Conservation (phyloP, 2,888 invertebrate species). For the Hipparchia sbordonii region DNA sequence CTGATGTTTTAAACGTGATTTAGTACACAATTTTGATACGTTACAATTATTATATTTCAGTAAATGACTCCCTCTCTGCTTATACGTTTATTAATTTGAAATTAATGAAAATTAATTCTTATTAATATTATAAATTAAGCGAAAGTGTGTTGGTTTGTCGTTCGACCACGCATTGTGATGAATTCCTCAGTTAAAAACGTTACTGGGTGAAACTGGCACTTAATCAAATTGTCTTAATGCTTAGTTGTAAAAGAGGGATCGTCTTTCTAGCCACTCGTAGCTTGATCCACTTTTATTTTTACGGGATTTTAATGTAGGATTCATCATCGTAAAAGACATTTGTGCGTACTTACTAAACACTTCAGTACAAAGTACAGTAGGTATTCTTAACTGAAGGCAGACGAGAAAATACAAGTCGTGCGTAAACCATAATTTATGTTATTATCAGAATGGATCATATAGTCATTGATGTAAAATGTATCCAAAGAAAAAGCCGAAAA, state of each 20-base stretch:
- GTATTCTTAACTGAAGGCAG: background rate
- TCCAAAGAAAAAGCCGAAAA: slow-evolving; percentile 2
- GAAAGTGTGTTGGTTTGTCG: no score
- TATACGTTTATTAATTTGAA: no score
- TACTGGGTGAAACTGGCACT: no score
- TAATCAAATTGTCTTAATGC: no score
- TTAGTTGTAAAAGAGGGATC: background rate
- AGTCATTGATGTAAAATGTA: background rate
- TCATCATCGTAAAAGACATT: slow-evolving; percentile 9
- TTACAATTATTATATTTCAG: no score
- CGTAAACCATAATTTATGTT: background rate
- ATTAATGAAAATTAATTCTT: no score
- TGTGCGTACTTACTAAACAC: background rate
- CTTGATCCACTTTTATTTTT: slow-evolving; percentile 4
- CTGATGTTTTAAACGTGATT: background rate
- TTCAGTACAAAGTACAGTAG: background rate
- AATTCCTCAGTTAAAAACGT: no score
- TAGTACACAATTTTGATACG: background rate
- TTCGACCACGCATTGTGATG: no score
- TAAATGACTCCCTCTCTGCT: no score
- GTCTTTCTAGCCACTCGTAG: background rate
- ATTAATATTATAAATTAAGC: no score
- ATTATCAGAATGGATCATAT: background rate
- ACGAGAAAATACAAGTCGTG: background rate
- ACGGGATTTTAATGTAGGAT: slow-evolving; percentile 3